Base-by-base conservation (phyloP, 2,888 invertebrate species). In the Beris morrisii region DNA sequence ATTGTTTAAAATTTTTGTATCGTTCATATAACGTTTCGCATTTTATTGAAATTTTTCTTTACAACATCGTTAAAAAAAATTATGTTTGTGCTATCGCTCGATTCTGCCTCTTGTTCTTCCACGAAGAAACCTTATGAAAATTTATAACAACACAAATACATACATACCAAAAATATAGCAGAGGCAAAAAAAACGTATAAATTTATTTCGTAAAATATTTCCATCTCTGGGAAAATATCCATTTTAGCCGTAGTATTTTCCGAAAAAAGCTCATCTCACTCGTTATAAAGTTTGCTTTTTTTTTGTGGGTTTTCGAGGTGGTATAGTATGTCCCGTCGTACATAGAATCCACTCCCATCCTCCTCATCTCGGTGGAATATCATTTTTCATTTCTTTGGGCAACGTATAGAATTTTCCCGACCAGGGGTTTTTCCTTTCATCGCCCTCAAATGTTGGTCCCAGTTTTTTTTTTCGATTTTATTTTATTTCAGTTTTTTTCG, bases 301-400 rank as follows among this genome's bases (percentile, higher is more conserved):
- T 30, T 30, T 22, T 38, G 38, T 31, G 30, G 12, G 12, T 56
- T 56, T 56, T 56, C 43, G 56, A 56, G 56, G 13, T 56, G 43
- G 56, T 56, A 5, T 48, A 13, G 48, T 5, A 48, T 15, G 6
- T 48, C 15, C 48, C 15, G 48, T 13, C 15, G 15, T 12, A 48
- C 48, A n/a, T 48, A 6, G n/a, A 13, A 48, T 6, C n/a, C 12
- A 48, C 48, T 12, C 48, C 13, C 48, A 13, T 48, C 4, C 13
- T 13, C 48, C 58, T 30, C 13, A n/a, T 38, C 11, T 38, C 54
- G 31, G n/a, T 13, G 12, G 44, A 30, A 58, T 43, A 58, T 58
- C 58, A 58, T 58, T 58, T 58, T 58, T 58, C 58, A 58, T 58
- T 58, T 58, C 58, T 58, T 58, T 58, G 30, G 58, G 58, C 43